phyloP scores from a whole-genome alignment of 2,888 invertebrate species.

The Onthophagus sagittarius region DNA sequence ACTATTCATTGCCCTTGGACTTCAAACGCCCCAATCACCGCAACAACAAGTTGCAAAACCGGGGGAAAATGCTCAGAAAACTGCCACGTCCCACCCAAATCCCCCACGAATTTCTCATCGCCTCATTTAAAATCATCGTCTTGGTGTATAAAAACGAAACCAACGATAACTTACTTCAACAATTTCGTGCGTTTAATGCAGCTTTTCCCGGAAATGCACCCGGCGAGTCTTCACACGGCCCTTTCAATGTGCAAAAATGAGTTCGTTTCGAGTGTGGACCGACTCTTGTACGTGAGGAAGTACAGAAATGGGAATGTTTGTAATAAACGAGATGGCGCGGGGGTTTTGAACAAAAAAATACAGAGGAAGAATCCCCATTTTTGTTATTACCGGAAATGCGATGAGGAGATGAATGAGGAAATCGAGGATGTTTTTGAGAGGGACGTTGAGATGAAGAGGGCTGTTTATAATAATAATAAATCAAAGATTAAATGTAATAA shows the following conservation, averaged over 20 bases:
- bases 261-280: conserved; percentile 45
- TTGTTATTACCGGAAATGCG: too few relatives aligned
- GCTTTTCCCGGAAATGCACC: conserved; percentile 46
- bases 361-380: conserved; percentile 13
- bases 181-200: conserved; percentile 47
- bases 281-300: conserved; percentile 42
- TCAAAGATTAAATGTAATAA: conserved; percentile 6
- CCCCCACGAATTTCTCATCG: neutral
- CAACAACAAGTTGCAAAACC: conserved; percentile 13
- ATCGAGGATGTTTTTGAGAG: conserved; percentile 2
- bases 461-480: conserved; percentile 13
- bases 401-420: neutral
- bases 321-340: neutral
- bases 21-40: conserved; percentile 26
- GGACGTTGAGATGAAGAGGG: conserved; percentile 11
- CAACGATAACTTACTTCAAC: conserved; percentile 34
- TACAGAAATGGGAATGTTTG: conserved; percentile 27
- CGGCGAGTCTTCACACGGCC: conserved; percentile 46
- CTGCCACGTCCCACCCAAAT: neutral
- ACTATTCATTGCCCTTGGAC: conserved; percentile 27
- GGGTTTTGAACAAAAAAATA: neutral
- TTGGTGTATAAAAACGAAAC: neutral
- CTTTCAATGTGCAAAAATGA: conserved; percentile 44
- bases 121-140: neutral
- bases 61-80: conserved; percentile 2